Conservation (phyloP, 2,888 invertebrate species). For the Rhaphigaster nebulosa region DNA sequence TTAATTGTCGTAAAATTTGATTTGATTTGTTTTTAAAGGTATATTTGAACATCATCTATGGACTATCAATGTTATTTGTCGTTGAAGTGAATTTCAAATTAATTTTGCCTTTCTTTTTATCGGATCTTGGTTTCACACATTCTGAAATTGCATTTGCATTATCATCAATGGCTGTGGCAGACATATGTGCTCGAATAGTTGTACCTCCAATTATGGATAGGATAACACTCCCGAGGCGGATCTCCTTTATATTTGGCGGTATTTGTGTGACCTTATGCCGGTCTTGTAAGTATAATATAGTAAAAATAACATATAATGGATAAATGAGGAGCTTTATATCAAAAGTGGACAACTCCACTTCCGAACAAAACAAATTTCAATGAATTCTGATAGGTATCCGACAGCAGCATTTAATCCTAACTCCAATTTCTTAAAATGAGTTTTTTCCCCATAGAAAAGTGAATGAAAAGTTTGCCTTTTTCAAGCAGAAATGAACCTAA, state of each 20-base stretch:
- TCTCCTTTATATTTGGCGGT: constrained; percentile 76
- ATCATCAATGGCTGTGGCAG: constrained; percentile 79
- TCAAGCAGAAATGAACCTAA: no score
- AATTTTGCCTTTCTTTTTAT: constrained; percentile 78
- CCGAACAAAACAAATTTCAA: no score
- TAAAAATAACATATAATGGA: neutral
- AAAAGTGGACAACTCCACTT: no score
- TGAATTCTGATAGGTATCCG: no score
- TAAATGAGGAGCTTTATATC: no score
- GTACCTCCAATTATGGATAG: constrained; percentile 77
- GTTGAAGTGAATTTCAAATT: constrained; percentile 80
- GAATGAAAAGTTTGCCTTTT: no score
- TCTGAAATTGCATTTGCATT: constrained; percentile 77
- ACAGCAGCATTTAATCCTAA: no score
- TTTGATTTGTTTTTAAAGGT: constrained; percentile 46
- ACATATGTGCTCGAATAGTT: constrained; percentile 76
- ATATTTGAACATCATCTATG: constrained; percentile 78
- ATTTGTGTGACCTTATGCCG: constrained; percentile 73
- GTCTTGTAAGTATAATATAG: constrained; percentile 72
- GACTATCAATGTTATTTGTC: constrained; percentile 77
- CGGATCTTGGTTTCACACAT: constrained; percentile 68
- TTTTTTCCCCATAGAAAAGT: no score
- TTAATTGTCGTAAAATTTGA: neutral
- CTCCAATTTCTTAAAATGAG: no score
- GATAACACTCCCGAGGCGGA: constrained; percentile 75